Evolutionary conservation across 2,113 vertebrate genomes (phyloP).

Genomic region (Dipodomys stephensi): DNA sequence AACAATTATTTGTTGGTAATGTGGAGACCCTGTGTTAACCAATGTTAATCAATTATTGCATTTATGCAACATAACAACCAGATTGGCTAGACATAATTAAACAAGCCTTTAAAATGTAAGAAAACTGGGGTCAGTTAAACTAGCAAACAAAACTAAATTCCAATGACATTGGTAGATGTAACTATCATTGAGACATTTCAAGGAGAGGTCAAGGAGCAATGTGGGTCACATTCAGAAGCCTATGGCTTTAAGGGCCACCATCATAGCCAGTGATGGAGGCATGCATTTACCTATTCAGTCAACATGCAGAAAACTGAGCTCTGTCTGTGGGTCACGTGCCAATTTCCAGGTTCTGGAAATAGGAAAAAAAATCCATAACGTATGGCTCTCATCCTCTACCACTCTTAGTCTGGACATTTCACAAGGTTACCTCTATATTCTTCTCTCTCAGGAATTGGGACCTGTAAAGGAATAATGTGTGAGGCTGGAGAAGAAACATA

Average conservation of each 20-base stretch:
- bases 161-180: background rate
- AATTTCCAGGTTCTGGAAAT: background rate
- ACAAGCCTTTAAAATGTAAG: background rate
- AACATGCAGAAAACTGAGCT: background rate
- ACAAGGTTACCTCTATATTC: background rate
- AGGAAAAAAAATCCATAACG: background rate
- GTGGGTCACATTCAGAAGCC: conserved; percentile 5
- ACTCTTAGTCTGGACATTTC: background rate
- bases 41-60: background rate
- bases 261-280: background rate
- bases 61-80: background rate
- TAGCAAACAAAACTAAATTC: conserved; percentile 50
- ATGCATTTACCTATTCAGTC: background rate
- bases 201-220: background rate
- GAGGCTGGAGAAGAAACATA: background rate
- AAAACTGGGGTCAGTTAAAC: conserved; percentile 8
- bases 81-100: background rate
- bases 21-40: background rate
- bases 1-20: background rate
- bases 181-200: conserved; percentile 39
- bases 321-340: background rate
- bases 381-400: background rate
- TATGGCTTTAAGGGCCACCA: background rate
- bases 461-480: background rate
- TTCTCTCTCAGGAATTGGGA: background rate